Conservation (phyloP, 2,113 vertebrate genomes). For the Callaeas wilsoni region DNA sequence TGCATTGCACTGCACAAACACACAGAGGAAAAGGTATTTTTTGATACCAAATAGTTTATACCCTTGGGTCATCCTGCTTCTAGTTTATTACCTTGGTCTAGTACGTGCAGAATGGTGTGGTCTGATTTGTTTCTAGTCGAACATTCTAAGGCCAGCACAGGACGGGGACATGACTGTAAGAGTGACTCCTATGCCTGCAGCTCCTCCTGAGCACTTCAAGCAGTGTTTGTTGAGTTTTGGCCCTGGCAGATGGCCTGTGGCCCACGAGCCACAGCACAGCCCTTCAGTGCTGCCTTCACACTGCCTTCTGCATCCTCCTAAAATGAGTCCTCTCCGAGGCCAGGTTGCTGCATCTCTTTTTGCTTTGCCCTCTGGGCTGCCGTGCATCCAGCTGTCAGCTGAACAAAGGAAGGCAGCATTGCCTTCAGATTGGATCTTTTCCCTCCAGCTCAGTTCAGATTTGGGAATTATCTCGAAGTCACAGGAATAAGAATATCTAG, state of each 20-base stretch:
- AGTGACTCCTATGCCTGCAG: too few relatives aligned
- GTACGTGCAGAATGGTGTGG: neutral
- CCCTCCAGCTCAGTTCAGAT: neutral
- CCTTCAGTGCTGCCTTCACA: neutral
- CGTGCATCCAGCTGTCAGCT: neutral
- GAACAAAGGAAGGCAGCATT: neutral
- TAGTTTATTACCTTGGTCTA: neutral
- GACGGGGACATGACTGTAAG: neutral
- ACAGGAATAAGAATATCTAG: neutral
- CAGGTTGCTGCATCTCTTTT: neutral
- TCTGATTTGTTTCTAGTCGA: neutral
- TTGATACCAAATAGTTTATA: neutral
- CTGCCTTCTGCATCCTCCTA: neutral
- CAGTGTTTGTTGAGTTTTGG: neutral
- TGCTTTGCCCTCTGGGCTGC: neutral
- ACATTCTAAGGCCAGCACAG: neutral
- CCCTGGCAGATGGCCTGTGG: neutral
- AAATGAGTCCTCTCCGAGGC: neutral
- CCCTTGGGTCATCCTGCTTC: neutral
- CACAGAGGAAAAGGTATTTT: neutral
- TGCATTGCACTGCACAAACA: neutral
- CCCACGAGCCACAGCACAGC: rapidly evolving
- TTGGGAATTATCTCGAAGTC: neutral
- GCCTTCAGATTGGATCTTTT: neutral
- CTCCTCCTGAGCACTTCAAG: neutral